A percentile compares a stretch with the other conserved stretches of the same genome.
Conservation (phyloP, 1,140 invertebrate species). For the Brachystomella parvula region DNA sequence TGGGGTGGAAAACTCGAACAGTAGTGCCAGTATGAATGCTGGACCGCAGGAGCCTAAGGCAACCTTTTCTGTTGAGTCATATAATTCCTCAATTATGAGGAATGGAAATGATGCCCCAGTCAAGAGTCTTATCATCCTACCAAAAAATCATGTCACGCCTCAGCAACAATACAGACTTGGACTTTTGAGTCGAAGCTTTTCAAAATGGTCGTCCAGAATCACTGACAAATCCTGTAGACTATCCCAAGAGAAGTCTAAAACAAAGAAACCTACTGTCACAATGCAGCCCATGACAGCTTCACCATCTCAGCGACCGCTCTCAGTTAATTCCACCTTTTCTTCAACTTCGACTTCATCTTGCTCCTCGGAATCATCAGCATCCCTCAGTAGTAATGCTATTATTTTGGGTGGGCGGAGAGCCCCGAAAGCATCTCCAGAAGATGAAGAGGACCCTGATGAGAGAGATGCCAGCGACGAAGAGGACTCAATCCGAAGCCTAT, state of each 20-base stretch:
- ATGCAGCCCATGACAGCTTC: neutral
- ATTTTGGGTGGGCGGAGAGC: constrained; percentile 14
- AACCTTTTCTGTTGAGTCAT: neutral
- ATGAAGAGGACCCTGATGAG: constrained; percentile 29
- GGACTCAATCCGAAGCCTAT: constrained; percentile 2
- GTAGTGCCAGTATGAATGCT: neutral
- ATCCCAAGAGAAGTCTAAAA: constrained; percentile 24
- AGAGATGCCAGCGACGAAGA: constrained; percentile 31
- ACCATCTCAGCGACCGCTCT: constrained; percentile 53
- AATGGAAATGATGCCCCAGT: constrained; percentile 1
- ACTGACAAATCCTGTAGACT: constrained; percentile 5
- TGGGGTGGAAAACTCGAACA: neutral
- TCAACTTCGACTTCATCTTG: constrained; percentile 60
- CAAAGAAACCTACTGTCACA: constrained; percentile 8
- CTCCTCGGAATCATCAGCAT: constrained; percentile 39
- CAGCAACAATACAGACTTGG: constrained; percentile 2
- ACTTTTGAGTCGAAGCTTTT: constrained; percentile 11
- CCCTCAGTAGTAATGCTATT: constrained; percentile 12
- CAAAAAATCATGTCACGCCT: constrained; percentile 3
- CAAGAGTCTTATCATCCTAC: constrained; percentile 15
- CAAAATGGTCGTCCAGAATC: constrained; percentile 16
- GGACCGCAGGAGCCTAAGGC: neutral
- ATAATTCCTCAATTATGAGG: constrained; percentile 9
- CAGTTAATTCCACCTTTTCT: constrained; percentile 71
- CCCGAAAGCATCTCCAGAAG: constrained; percentile 35